Evolutionary conservation across 1,140 invertebrate species (phyloP).

Genomic region (Leptinotarsa lineolata): DNA sequence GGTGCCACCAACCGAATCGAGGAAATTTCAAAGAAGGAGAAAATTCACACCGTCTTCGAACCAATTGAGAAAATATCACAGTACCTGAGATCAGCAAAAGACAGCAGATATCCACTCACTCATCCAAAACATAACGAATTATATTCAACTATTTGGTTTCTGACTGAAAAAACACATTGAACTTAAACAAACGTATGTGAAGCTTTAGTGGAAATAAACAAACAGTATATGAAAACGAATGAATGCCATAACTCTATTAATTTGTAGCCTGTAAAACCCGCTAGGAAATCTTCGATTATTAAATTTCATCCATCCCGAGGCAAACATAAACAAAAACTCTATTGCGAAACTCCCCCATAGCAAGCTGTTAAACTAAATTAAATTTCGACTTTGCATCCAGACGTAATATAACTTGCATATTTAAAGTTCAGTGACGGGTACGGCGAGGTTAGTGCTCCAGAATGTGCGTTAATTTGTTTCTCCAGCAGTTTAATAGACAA

Average conservation of each 20-base stretch:
- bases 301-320: slow-evolving; percentile 21
- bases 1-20: too few species aligned
- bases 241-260: neutral
- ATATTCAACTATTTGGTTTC: too few species aligned
- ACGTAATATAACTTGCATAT: slow-evolving; percentile 36
- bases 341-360: slow-evolving; percentile 25
- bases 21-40: too few species aligned
- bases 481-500: too few species aligned
- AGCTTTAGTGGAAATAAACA: too few species aligned
- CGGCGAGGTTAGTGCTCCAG: neutral
- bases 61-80: too few species aligned
- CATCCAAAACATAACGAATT: too few species aligned
- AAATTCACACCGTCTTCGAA: too few species aligned
- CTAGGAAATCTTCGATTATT: slow-evolving; percentile 22
- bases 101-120: too few species aligned
- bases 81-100: too few species aligned
- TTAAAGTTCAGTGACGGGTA: slow-evolving; percentile 32
- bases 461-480: neutral
- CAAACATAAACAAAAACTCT: slow-evolving; percentile 36
- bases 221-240: neutral
- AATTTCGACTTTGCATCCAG: slow-evolving; percentile 33
- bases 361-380: slow-evolving; percentile 31
- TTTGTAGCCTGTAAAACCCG: slow-evolving; percentile 14
- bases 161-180: too few species aligned
- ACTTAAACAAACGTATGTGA: too few species aligned